Base-by-base conservation (phyloP, 1,140 invertebrate genomes). In the Bombus balteatus region DNA sequence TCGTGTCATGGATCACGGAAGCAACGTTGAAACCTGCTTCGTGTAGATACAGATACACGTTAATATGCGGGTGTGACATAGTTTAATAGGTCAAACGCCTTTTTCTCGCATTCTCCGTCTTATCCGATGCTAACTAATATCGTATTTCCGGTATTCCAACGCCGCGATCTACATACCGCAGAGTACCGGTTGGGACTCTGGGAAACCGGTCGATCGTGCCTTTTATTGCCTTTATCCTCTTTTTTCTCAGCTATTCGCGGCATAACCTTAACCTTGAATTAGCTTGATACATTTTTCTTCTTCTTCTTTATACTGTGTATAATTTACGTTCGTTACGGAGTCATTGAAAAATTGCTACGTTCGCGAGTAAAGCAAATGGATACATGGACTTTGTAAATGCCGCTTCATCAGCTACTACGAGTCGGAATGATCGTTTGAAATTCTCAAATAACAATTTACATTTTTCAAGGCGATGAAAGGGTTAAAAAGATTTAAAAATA, bases 101-200 rank as follows among this genome's bases (percentile, higher is more conserved):
- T 85, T 79, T 88, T 85, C 65, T 75, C 59, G 22, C 39, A 62
- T 66, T 47, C n/a, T 13, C 9, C 13, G 53, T 65, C 32, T 80
- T 39, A 53, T 73, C 41, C 39, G 83, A 80, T 25, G 47, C 18
- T 41, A 53, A 87, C 79, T 89, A 89, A 89, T 87, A 83, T 81
- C 76, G 85, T 47, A 59, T 72, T 88, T 83, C 71, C 85, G 80
- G 88, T 73, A 86, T 87, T 68, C 73, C 66, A 89, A 66, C 75
- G 37, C 62, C 70, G 43, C 77, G 73, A 87, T 84, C 85, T 81
- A 89, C 80, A 81, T 89, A 81, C 53, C 79, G 72, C 22, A 68
- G 66, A 89, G 80, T 89, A 89, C 88, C 85, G 88, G 88, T 87
- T 89, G 62, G 37, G 25, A 73, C 70, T 85, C 74, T 41, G 83